Conservation (phyloP, 1,140 invertebrate species). For the Pseudobourletiella spinata region DNA sequence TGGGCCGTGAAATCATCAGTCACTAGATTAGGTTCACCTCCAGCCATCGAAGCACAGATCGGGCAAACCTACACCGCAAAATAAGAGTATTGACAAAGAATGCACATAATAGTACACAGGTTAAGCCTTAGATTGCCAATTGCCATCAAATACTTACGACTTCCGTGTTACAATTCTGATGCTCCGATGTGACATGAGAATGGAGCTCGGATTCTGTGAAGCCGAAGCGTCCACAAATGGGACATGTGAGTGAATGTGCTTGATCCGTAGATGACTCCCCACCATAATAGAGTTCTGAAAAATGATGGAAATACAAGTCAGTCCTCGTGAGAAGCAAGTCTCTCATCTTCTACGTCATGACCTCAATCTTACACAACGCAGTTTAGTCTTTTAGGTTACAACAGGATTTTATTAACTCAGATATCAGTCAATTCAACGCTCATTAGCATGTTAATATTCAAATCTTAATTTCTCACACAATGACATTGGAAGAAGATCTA, state of each 20-base stretch:
- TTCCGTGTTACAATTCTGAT: constrained; percentile 74
- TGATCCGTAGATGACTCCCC: constrained; percentile 82
- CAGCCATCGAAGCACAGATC: constrained; percentile 87
- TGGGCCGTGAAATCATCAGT: constrained; percentile 96
- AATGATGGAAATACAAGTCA: neutral
- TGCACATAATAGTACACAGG: no score
- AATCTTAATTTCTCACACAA: no score
- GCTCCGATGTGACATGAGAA: constrained; percentile 84
- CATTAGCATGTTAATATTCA: neutral
- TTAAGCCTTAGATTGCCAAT: no score
- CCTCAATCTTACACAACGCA: no score
- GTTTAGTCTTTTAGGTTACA: no score
- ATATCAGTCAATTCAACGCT: neutral
- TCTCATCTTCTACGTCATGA: no score
- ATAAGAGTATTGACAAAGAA: constrained; percentile 10
- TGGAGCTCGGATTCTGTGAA: constrained; percentile 83
- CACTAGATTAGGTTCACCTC: constrained; percentile 92
- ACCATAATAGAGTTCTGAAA: constrained; percentile 83
- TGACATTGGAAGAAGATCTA: neutral
- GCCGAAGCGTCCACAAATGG: constrained; percentile 91
- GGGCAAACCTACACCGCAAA: constrained; percentile 67
- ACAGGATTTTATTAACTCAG: neutral
- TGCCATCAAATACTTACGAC: constrained; percentile 54
- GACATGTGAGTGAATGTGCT: constrained; percentile 91
- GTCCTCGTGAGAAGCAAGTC: no score